Percentiles rank a stretch among this genome's conserved stretches.
phyloP scores from a whole-genome alignment of 2,888 invertebrate species.

The Synanthedon vespiformis region DNA sequence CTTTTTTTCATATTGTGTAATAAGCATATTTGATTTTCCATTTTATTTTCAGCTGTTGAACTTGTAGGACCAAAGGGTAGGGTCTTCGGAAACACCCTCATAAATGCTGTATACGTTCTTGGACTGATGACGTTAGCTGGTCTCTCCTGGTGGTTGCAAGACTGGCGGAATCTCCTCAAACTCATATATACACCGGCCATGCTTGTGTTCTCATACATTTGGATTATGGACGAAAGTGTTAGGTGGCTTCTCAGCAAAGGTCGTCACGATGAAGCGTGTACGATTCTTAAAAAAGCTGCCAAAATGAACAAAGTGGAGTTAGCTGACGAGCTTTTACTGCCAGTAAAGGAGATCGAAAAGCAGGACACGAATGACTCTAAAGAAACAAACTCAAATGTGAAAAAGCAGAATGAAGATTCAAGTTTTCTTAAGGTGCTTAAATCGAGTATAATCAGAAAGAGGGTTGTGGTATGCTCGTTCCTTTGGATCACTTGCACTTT shows the following conservation, averaged over 20 bases:
- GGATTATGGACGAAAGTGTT: conserved; percentile 79
- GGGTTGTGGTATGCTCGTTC: conserved; percentile 76
- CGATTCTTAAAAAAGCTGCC: conserved; percentile 74
- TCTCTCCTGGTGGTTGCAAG: conserved; percentile 75
- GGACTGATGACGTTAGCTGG: conserved; percentile 78
- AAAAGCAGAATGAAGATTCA: conserved; percentile 14
- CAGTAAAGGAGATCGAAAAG: conserved; percentile 27
- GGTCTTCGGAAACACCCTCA: conserved; percentile 79
- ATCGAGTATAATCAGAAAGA: conserved; percentile 65
- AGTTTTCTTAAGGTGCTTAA: conserved; percentile 55
- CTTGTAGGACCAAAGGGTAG: conserved; percentile 81
- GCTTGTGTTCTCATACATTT: conserved; percentile 75
- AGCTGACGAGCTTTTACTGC: conserved; percentile 45
- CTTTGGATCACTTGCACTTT: conserved; percentile 85
- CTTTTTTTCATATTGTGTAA: neutral
- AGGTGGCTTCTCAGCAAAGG: conserved; percentile 83
- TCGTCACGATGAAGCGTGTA: conserved; percentile 72
- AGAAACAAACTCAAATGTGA: conserved; percentile 15
- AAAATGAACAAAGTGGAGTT: conserved; percentile 70
- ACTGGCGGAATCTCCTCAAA: conserved; percentile 77
- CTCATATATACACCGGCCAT: conserved; percentile 78
- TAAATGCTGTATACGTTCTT: conserved; percentile 77
- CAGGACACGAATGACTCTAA: conserved; percentile 9
- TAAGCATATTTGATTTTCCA: neutral
- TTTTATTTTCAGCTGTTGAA: conserved; percentile 76